These are phyloP conservation scores for Sesia apiformis DNA, from an alignment of 2,888 invertebrate genomes.

Conservation along the genomic window DNA sequence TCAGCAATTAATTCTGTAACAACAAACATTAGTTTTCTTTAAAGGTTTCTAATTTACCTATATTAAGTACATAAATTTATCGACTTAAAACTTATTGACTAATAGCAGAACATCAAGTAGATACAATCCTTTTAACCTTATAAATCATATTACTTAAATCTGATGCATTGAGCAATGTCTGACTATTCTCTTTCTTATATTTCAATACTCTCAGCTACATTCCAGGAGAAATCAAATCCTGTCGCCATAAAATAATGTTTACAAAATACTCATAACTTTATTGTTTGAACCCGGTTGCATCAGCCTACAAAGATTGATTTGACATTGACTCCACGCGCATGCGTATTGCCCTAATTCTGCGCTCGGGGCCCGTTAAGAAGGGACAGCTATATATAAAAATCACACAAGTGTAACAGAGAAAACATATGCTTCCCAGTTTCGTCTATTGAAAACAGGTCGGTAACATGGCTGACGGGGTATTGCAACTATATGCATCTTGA, in stretches of 20 bases:
- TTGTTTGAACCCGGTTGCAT: slow-evolving; percentile 49
- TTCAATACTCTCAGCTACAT: no score
- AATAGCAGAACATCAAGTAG: no score
- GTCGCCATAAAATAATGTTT: not conserved
- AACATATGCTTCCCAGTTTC: slow-evolving; percentile 24
- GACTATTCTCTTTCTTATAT: no score
- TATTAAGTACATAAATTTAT: no score
- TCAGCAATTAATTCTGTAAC: no score
- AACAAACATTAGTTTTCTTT: no score
- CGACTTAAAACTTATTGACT: no score
- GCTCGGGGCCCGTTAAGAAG: slow-evolving; percentile 29
- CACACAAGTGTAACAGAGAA: slow-evolving; percentile 28
- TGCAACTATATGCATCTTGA: slow-evolving; percentile 48
- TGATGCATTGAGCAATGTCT: no score
- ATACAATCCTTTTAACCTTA: no score
- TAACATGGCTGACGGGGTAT: slow-evolving; percentile 59
- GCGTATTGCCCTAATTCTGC: slow-evolving; percentile 66
- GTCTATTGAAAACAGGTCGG: slow-evolving; percentile 34
- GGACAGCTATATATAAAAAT: slow-evolving; percentile 28
- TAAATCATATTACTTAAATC: no score
- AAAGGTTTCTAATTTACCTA: no score
- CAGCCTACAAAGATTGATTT: slow-evolving; percentile 71
- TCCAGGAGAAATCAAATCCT: no score
- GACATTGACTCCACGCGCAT: slow-evolving; percentile 70
- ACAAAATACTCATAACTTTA: slow-evolving; percentile 7